Base-by-base conservation (phyloP, 2,888 invertebrate species). In the Autographa gamma region DNA sequence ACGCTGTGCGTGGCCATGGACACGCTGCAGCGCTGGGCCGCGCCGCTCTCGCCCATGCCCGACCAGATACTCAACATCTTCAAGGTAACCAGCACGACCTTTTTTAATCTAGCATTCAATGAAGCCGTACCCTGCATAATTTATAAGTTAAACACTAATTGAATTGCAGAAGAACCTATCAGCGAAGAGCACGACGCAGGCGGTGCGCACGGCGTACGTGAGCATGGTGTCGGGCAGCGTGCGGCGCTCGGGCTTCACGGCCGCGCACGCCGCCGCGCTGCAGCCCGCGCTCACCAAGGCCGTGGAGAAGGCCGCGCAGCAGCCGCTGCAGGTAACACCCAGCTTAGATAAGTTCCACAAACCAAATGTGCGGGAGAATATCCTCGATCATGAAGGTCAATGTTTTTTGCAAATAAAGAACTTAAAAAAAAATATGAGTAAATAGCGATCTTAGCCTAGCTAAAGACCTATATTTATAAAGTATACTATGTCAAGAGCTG, bases 1-100 rank as follows among this genome's bases (percentile, higher is more conserved):
- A 98, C 98, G 0, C 93, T 99, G 66, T 97, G 98, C 76, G 97
- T 97, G 83, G 97, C 98, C 9, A 94, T 99, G 32, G 97, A 98
- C 85, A 97, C 97, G 97, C 96, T 99, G 91, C 96, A 97, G 9
- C 90, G 97, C 32, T 99, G 99, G 99, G 97, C 97, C 63, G 87
- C 91, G 18, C 82, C 86, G 11, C 41, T 54, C 14, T 68, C 60
- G 77, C 93, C 93, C 16, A 66, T 87, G 79, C 86, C 87, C 0
- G 78, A 80, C 18, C 66, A 63, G 0, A 69, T 90, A 60, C 73
- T 88, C 0, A 83, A 88, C 14, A 83, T 89, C 48, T 90, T 86
- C 77, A 87, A 88, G 87, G 91, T 91, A 52, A 9, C 34, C n/a
- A n/a, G n/a, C n/a, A n/a, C 0, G 16, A 6, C 8, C 25, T 34